Conservation (phyloP, 2,888 invertebrate species). For the Matsumyia berberina region DNA sequence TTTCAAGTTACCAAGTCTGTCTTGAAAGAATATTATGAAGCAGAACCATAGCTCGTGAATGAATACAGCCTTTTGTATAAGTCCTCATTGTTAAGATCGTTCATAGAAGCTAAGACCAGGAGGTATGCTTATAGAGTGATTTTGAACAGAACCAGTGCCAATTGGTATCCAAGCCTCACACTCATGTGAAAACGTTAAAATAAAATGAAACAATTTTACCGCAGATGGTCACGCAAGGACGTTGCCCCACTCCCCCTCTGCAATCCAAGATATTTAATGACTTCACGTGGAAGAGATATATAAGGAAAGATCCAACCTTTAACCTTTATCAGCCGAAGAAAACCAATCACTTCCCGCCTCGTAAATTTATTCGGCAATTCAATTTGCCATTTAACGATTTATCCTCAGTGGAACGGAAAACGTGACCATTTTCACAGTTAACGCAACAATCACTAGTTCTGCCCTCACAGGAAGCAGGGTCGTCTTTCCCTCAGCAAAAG, state of each 20-base stretch:
- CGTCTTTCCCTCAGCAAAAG: not conserved
- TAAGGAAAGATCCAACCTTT: not conserved
- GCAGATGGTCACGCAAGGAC: conserved; percentile 5
- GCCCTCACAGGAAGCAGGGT: not conserved
- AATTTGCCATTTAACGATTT: conserved; percentile 57
- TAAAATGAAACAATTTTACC: not conserved
- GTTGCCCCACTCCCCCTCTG: not conserved
- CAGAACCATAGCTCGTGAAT: too few species aligned
- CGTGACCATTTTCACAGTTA: conserved; percentile 51
- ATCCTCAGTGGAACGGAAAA: conserved; percentile 35
- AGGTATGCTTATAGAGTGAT: too few species aligned
- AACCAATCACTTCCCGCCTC: conserved; percentile 14
- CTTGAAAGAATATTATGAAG: too few species aligned
- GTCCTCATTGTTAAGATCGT: too few species aligned
- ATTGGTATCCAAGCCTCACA: too few species aligned
- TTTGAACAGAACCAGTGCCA: too few species aligned
- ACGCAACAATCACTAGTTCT: conserved; percentile 24
- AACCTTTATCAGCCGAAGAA: conserved; percentile 11
- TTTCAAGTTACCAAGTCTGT: too few species aligned
- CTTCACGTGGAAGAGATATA: conserved; percentile 4
- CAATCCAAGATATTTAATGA: conserved; percentile 4
- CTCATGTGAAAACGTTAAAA: not conserved
- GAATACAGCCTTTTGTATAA: too few species aligned
- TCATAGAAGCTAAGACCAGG: too few species aligned
- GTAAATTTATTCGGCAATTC: conserved; percentile 42